phyloP scores from a whole-genome alignment of 2,797 vertebrate species.

The Podarcis lilfordi region DNA sequence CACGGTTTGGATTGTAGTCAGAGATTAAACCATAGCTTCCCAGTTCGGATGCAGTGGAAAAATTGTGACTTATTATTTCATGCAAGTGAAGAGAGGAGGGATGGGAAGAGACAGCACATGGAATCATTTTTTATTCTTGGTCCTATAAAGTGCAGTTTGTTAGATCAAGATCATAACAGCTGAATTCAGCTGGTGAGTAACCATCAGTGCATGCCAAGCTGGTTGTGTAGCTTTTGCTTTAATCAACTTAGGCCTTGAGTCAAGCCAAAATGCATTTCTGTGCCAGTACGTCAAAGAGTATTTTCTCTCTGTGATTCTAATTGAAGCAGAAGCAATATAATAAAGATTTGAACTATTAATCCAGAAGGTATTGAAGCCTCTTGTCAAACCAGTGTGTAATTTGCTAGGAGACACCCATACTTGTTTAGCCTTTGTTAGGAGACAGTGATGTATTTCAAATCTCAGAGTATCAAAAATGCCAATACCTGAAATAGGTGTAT shows the following conservation, averaged over 20 bases:
- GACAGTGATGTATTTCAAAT: slow-evolving; percentile 23
- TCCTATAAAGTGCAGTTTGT: neutral
- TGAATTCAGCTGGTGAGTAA: neutral
- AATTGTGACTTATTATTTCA: neutral
- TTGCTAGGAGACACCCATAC: neutral
- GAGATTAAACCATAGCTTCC: neutral
- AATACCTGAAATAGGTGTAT: slow-evolving; percentile 43
- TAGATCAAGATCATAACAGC: neutral
- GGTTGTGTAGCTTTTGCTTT: neutral
- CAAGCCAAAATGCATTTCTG: neutral
- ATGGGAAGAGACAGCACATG: neutral
- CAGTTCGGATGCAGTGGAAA: neutral
- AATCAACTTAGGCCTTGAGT: neutral
- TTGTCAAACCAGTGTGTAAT: slow-evolving; percentile 34
- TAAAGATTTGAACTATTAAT: neutral
- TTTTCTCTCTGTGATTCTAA: neutral
- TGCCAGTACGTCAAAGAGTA: neutral
- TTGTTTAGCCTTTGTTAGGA: slow-evolving; percentile 40
- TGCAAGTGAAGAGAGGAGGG: neutral
- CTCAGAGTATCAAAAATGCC: slow-evolving; percentile 37
- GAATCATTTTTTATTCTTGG: neutral
- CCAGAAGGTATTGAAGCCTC: slow-evolving; percentile 1
- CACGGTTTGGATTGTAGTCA: neutral
- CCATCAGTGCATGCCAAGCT: neutral
- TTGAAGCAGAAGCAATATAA: neutral